These are phyloP conservation scores for Mesodorylaimus sp. DNA, from an alignment of 2,888 invertebrate species.

Conservation along the genomic window DNA sequence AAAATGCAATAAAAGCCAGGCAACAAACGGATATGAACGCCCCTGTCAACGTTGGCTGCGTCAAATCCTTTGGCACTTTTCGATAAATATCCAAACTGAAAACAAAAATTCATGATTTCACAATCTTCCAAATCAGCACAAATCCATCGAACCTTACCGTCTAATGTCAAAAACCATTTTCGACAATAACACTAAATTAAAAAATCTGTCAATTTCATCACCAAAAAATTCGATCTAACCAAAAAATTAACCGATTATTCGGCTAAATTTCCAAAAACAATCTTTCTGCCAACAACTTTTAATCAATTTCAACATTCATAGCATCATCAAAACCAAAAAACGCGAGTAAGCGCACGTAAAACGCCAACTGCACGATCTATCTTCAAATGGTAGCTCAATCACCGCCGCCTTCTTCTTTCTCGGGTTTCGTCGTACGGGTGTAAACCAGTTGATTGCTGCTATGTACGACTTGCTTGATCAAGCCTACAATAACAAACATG, in stretches of 20 bases:
- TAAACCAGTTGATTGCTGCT: slow-evolving; percentile 92
- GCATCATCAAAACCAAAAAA: too few species aligned
- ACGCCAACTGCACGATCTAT: too few species aligned
- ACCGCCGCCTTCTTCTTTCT: slow-evolving; percentile 40
- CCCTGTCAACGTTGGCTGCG: slow-evolving; percentile 41
- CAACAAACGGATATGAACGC: slow-evolving; percentile 39
- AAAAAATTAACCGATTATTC: too few species aligned
- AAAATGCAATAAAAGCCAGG: slow-evolving; percentile 35
- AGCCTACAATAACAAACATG: slow-evolving; percentile 40
- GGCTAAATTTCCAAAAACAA: too few species aligned
- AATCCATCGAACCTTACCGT: not conserved
- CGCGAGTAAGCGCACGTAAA: too few species aligned
- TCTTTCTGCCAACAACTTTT: too few species aligned
- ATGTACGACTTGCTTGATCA: slow-evolving; percentile 85
- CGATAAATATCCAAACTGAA: slow-evolving; percentile 42
- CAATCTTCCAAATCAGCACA: not conserved
- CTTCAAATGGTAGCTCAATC: slow-evolving; percentile 2
- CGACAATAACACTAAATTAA: too few species aligned
- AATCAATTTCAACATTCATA: too few species aligned
- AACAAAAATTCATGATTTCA: slow-evolving; percentile 5
- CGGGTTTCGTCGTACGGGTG: slow-evolving; percentile 84
- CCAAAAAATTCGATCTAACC: too few species aligned
- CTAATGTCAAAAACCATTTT: not conserved
- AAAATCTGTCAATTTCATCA: too few species aligned
- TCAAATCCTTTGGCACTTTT: slow-evolving; percentile 43